These are phyloP conservation scores for Eriosoma lanigerum DNA, from an alignment of 1,140 invertebrate species.

Conservation along the genomic window DNA sequence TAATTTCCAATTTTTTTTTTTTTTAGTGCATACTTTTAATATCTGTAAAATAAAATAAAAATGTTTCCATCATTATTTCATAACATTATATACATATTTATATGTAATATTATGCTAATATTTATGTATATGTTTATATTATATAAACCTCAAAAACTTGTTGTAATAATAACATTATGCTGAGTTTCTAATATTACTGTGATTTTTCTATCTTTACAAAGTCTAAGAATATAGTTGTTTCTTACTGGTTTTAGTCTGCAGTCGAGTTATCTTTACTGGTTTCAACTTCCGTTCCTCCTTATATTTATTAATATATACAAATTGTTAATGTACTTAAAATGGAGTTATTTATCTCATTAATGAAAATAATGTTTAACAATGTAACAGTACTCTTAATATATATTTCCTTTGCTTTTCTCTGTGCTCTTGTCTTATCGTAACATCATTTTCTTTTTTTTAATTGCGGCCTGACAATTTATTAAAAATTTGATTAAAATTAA, in stretches of 20 bases:
- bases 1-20: constrained; percentile 14
- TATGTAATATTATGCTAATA: not conserved
- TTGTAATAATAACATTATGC: constrained; percentile 45
- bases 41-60: constrained; percentile 9
- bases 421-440: not conserved
- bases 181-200: constrained; percentile 43
- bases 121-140: constrained; percentile 27
- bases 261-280: constrained; percentile 5
- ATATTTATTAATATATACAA: constrained; percentile 9
- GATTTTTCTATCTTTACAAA: constrained; percentile 45
- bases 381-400: not conserved
- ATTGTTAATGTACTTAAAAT: constrained; percentile 47
- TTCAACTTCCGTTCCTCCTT: not conserved
- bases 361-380: not conserved
- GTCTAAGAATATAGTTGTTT: constrained; percentile 39
- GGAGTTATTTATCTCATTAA: constrained; percentile 7
- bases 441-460: not conserved
- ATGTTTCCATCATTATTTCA: constrained; percentile 16
- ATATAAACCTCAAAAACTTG: constrained; percentile 23
- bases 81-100: not conserved
- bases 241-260: constrained; percentile 40
- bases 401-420: constrained; percentile 23
- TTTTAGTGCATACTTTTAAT: constrained; percentile 13
- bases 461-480: constrained; percentile 35
- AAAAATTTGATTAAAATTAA: constrained; percentile 5